Evolutionary conservation across 2,797 vertebrate species (phyloP).

Genomic region (Silurus lanzhouensis): DNA sequence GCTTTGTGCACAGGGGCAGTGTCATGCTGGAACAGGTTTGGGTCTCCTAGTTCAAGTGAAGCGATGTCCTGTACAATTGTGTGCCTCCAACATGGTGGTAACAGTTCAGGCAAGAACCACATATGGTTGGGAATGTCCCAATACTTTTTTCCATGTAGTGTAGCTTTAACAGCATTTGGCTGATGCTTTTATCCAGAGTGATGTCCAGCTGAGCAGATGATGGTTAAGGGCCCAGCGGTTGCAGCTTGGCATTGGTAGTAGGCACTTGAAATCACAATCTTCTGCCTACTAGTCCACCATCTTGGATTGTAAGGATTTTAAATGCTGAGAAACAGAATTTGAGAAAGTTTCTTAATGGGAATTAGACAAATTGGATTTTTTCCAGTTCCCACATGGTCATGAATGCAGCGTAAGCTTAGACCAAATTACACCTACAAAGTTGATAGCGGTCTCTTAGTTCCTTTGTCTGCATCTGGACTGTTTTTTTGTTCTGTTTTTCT

Average conservation of each 20-base stretch:
- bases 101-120: too few relatives aligned
- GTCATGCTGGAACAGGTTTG: too few relatives aligned
- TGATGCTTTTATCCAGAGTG: background rate
- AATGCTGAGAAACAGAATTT: background rate
- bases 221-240: background rate
- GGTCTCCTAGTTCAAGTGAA: too few relatives aligned
- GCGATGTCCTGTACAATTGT: too few relatives aligned
- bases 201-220: background rate
- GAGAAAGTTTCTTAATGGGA: background rate
- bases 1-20: too few relatives aligned
- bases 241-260: background rate
- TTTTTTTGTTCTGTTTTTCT: background rate
- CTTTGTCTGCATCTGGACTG: slow-evolving; percentile 11
- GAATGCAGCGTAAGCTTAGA: background rate
- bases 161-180: background rate
- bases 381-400: background rate
- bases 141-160: too few relatives aligned
- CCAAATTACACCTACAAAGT: slow-evolving; percentile 6
- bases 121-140: too few relatives aligned
- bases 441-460: background rate
- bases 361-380: background rate
- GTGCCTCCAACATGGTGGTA: too few relatives aligned
- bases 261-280: background rate
- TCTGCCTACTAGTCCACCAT: background rate
- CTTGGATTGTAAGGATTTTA: background rate